A percentile compares a stretch with the other conserved stretches of the same genome.
Conservation (phyloP, 2,113 vertebrate genomes). For the Canis aureus region DNA sequence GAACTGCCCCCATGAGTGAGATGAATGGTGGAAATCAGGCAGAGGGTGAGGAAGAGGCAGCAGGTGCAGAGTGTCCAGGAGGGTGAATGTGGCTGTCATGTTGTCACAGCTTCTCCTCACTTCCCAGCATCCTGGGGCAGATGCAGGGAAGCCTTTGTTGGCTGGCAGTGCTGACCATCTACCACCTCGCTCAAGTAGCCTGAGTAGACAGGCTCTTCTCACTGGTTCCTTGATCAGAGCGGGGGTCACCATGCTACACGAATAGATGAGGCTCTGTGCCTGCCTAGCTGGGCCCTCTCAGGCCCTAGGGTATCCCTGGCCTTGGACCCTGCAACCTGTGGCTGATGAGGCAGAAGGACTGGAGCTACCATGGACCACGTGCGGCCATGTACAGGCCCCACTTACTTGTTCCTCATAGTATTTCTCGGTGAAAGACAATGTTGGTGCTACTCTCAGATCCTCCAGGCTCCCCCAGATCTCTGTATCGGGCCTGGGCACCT, state of each 20-base stretch:
- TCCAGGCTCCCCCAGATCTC: neutral
- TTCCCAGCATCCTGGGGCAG: neutral
- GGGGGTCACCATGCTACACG: neutral
- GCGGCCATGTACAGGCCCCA: neutral
- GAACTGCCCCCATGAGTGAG: neutral
- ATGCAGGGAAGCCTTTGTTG: neutral
- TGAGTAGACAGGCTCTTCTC: neutral
- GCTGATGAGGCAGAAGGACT: neutral
- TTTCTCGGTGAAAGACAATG: neutral
- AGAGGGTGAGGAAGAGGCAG: neutral
- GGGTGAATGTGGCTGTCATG: neutral
- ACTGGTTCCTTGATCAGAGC: neutral
- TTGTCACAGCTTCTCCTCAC: neutral
- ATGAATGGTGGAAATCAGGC: neutral
- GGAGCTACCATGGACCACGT: rapidly evolving
- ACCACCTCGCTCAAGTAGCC: neutral
- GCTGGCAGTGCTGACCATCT: rapidly evolving
- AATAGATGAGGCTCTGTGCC: neutral
- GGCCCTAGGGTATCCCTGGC: neutral
- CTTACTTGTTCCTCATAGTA: neutral
- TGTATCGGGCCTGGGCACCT: neutral
- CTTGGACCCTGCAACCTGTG: neutral
- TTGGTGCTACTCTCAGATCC: neutral
- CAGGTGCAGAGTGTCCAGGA: neutral
- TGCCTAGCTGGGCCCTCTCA: neutral